Base-by-base conservation (phyloP, 2,113 vertebrate genomes). In the Phodopus roborovskii region DNA sequence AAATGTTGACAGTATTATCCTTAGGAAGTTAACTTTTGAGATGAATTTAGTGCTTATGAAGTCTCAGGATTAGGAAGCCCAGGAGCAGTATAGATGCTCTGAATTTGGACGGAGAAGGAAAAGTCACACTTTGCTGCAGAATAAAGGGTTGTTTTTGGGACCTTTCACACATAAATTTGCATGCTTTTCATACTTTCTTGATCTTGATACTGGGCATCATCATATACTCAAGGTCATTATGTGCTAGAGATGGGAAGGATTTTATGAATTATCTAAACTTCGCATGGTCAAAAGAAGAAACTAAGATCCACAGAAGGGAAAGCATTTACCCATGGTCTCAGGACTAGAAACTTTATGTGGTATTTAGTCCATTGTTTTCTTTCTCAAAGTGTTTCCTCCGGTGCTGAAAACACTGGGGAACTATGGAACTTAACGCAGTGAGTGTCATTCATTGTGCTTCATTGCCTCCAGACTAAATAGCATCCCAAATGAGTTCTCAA, bases 1-100 rank as follows among this genome's bases (percentile, higher is more conserved):
- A 92, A 88, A 88, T 81, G 30, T 91, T 96, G 70, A 95, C 42
- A 70, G 20, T 24, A 74, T 92, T 95, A 92, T 84, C 64, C 58
- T 70, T 82, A 28, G 74, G 83, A 53, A 11, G 68, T 60, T 73
- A 94, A 90, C 70, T 92, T 94, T 96, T 7, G 24, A 39, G 26
- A 75, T 91, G 12, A 75, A 88, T 85, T 74, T 90, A 88, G 17
- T 64, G 50, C 88, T 48, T 92, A 12, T 62, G 42, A 95, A 79
- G 45, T 68, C 71, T 71, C 30, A 88, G 22, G 48, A 94, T 94
- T 95, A 92, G 75, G 75, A 84, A 39, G 2, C 2, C 26, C 66
- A 42, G 36, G 48, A 26, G 9, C 7, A 88, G 42, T 58, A 94
- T 11, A 74, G 86, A 74, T 48, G 3, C 16, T 78, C 82, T 79